Evolutionary conservation across 2,888 invertebrate genomes (phyloP), one percentile per base, ranked within the genome.

Genomic region (Nysson spinosus): DNA sequence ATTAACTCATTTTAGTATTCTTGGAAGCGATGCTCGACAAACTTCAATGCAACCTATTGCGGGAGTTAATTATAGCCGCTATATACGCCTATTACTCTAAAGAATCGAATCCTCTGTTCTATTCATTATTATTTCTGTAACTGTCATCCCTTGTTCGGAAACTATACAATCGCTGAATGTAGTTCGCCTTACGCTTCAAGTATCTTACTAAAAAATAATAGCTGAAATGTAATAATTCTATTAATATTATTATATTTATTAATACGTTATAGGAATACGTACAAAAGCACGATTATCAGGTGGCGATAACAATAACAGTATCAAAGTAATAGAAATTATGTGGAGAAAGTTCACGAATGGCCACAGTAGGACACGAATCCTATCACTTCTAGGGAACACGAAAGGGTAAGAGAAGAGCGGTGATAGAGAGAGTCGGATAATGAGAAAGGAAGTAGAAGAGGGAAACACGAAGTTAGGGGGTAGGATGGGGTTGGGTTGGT

Each of bases 1-100:
- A 57, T 49, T 50, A 34, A 40, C 34, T 50, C 26, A 52, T 62
- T 64, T 62, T 79, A 82, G 75, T 79, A 80, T 80, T 80, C 79
- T 79, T 75, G 72, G 68, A 68, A 63, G 78, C 78, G 76, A 39
- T 35, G 83, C 79, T 82, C 80, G 82, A 82, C 80, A 81, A 83
- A 82, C 81, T 83, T 81, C 84, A 82, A 84, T 84, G 82, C 83
- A 83, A 82, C 82, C 82, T 80, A 84, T 83, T 81, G 81, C 78
- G 68, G 72, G 66, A 63, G 69, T 69, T 77, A 73, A 79, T 80
- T 79, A 77, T 74, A 77, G 71, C 76, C 67, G 78, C 72, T 77
- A 79, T 80, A 80, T 80, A n/a, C n/a, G n/a, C n/a, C n/a, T n/a
- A n/a, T n/a, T n/a, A n/a, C n/a, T n/a, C n/a, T n/a, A n/a, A n/a